Percentiles rank a stretch among this genome's conserved stretches.
Conservation (phyloP, 2,113 vertebrate genomes). For the Hyaena hyaena region DNA sequence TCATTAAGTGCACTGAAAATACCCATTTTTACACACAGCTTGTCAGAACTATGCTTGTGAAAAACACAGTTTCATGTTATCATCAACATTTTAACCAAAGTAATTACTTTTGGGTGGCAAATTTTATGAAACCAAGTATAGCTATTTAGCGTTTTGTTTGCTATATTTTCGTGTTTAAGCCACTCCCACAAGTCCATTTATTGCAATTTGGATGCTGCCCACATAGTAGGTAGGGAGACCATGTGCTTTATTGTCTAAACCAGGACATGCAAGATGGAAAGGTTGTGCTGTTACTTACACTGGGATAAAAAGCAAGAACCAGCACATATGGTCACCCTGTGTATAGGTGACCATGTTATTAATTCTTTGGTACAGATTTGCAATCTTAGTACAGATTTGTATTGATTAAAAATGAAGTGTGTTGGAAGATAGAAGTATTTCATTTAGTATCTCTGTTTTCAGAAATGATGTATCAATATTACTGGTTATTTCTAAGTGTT, state of each 20-base stretch:
- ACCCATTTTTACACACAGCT: background rate
- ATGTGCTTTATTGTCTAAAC: background rate
- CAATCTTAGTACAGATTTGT: background rate
- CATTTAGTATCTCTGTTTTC: background rate
- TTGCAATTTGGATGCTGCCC: background rate
- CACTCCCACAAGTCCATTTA: background rate
- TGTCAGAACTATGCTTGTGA: background rate
- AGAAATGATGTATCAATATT: background rate
- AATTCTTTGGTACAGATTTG: background rate
- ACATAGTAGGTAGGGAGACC: background rate
- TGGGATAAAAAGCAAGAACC: background rate
- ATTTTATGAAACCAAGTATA: background rate
- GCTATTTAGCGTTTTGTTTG: background rate
- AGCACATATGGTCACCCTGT: background rate
- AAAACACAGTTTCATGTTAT: background rate
- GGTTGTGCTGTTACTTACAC: background rate
- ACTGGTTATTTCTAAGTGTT: constrained; percentile 32
- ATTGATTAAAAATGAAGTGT: background rate
- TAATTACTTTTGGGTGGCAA: background rate
- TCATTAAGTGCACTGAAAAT: background rate
- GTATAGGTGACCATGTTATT: background rate
- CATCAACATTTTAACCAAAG: background rate
- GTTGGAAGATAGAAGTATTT: background rate
- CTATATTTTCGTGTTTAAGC: constrained; percentile 8
- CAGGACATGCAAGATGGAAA: background rate